These are phyloP conservation scores for Nowickia ferox DNA, from an alignment of 2,888 invertebrate species.

Conservation along the genomic window DNA sequence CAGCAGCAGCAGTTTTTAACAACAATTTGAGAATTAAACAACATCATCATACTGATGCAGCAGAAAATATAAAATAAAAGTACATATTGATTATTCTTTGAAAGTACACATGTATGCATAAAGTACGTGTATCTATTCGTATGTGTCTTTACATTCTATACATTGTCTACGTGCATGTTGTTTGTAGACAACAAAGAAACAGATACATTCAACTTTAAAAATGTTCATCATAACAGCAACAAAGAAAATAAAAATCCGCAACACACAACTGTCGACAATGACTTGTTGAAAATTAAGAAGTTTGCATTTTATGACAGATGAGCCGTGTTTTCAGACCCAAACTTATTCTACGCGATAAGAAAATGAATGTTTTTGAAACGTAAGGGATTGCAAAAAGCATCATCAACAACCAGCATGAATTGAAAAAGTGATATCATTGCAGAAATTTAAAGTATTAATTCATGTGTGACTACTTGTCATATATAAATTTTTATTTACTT, in stretches of 20 bases:
- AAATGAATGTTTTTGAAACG: constrained; percentile 33
- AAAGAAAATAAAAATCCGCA: constrained; percentile 36
- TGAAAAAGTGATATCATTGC: constrained; percentile 25
- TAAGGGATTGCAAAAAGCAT: constrained; percentile 32
- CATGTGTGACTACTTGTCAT: neutral
- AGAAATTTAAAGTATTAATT: constrained; percentile 26
- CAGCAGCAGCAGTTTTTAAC: constrained; percentile 55
- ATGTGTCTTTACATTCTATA: constrained; percentile 44
- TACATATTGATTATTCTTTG: constrained; percentile 39
- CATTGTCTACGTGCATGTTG: constrained; percentile 49
- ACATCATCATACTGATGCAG: constrained; percentile 69
- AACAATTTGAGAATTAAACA: constrained; percentile 57
- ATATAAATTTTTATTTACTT: neutral
- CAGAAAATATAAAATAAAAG: constrained; percentile 58
- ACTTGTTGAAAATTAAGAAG: constrained; percentile 81
- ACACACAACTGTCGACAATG: constrained; percentile 77
- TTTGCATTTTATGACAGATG: constrained; percentile 81
- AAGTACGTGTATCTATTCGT: constrained; percentile 30
- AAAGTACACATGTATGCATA: constrained; percentile 37
- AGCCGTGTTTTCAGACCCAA: constrained; percentile 76
- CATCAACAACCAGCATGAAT: constrained; percentile 2
- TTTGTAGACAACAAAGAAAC: constrained; percentile 62
- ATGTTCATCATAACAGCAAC: constrained; percentile 33
- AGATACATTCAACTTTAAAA: constrained; percentile 53
- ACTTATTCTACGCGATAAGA: constrained; percentile 42